Evolutionary conservation across 2,888 invertebrate genomes (phyloP).

Genomic region (Spilosoma lubricipeda): DNA sequence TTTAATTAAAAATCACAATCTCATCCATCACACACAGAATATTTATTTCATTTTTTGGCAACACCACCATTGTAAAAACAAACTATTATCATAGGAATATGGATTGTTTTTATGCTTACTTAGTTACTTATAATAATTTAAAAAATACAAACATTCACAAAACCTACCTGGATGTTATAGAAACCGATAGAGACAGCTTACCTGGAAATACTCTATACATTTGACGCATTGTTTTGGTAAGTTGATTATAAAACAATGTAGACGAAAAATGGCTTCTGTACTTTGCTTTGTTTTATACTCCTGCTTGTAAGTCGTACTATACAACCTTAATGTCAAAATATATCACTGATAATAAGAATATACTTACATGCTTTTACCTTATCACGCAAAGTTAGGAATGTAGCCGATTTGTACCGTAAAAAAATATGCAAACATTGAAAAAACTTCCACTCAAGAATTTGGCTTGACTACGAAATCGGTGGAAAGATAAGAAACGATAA

Average conservation of each 20-base stretch:
- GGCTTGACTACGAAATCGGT: slow-evolving; percentile 33
- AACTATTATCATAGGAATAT: no score
- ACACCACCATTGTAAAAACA: no score
- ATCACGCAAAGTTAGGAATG: not conserved
- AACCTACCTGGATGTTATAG: no score
- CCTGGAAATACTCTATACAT: no score
- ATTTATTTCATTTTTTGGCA: no score
- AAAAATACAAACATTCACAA: no score
- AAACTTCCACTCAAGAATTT: slow-evolving; percentile 11
- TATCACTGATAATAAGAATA: not conserved
- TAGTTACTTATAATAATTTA: no score
- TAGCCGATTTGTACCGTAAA: not conserved
- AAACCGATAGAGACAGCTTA: no score
- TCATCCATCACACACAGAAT: no score
- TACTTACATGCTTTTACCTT: not conserved
- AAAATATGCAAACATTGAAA: not conserved
- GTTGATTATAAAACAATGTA: not conserved
- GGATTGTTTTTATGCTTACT: no score
- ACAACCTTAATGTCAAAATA: not conserved
- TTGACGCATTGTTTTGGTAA: not conserved
- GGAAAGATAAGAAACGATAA: slow-evolving; percentile 50
- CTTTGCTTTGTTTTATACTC: not conserved
- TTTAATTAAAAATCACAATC: no score
- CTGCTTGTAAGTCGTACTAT: not conserved
- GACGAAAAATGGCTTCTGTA: not conserved